Conservation (phyloP, 2,113 vertebrate genomes). For the Microcebus tavaratra region DNA sequence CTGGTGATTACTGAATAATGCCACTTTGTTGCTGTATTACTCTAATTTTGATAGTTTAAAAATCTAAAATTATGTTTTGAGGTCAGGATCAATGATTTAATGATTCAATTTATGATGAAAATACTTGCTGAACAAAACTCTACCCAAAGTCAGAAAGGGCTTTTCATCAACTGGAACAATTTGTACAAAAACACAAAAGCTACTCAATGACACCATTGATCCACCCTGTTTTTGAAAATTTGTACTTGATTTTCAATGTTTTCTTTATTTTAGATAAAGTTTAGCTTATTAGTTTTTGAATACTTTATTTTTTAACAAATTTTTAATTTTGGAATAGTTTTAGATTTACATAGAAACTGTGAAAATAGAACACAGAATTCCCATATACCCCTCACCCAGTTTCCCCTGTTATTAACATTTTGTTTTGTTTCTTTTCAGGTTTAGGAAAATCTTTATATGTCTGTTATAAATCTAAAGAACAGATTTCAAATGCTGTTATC, state of each 20-base stretch:
- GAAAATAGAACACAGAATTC: neutral
- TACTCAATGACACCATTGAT: neutral
- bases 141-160: neutral
- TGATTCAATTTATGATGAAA: slow-evolving; percentile 27
- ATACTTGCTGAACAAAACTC: slow-evolving; percentile 6
- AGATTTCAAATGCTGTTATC: neutral
- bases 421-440: neutral
- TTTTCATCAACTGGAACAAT: neutral
- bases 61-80: neutral
- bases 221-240: neutral
- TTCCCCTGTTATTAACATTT: neutral
- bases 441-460: neutral
- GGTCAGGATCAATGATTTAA: slow-evolving; percentile 16
- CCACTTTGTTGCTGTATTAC: neutral
- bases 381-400: neutral
- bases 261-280: slow-evolving; percentile 23
- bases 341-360: neutral
- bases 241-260: slow-evolving; percentile 4
- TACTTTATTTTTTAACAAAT: neutral
- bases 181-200: neutral
- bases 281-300: neutral
- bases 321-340: neutral
- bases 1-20: neutral
- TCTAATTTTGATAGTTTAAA: slow-evolving; percentile 11
- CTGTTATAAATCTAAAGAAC: neutral